phyloP scores from a whole-genome alignment of 2,113 vertebrate species.

The Mungos mungo region DNA sequence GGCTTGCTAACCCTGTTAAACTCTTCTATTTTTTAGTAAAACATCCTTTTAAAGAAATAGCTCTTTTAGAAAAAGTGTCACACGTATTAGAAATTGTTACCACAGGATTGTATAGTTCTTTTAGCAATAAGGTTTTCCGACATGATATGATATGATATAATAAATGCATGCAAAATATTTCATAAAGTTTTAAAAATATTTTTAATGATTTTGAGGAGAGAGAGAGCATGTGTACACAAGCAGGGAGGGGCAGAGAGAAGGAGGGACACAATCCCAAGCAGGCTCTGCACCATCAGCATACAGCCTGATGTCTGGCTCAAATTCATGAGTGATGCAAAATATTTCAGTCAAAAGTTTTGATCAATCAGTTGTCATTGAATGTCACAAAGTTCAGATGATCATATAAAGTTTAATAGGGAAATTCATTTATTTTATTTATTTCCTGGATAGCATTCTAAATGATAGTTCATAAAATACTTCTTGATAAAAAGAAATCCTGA shows the following conservation, averaged over 20 bases:
- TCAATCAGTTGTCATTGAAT: not conserved
- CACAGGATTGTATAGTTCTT: not conserved
- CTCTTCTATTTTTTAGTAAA: not conserved
- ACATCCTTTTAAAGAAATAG: not conserved
- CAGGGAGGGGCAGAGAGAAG: too few relatives aligned
- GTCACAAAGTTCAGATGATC: not conserved
- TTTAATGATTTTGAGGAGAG: too few relatives aligned
- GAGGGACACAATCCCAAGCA: too few relatives aligned
- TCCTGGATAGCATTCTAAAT: conserved; percentile 1
- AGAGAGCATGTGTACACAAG: too few relatives aligned
- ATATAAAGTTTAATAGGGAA: not conserved
- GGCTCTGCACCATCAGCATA: too few relatives aligned
- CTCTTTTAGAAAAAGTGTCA: not conserved
- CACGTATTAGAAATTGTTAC: not conserved
- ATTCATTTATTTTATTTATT: conserved; percentile 9
- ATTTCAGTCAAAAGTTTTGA: not conserved
- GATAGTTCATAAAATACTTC: not conserved
- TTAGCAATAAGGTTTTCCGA: not conserved
- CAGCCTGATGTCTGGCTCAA: too few relatives aligned
- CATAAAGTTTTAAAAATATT: not conserved
- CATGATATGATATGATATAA: not conserved
- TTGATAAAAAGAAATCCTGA: not conserved
- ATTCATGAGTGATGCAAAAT: not conserved
- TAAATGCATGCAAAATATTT: not conserved
- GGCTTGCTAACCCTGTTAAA: not conserved